A percentile compares a stretch with the other conserved stretches of the same genome.
phyloP scores from a whole-genome alignment of 2,113 vertebrate species.

The Mohoua ochrocephala region DNA sequence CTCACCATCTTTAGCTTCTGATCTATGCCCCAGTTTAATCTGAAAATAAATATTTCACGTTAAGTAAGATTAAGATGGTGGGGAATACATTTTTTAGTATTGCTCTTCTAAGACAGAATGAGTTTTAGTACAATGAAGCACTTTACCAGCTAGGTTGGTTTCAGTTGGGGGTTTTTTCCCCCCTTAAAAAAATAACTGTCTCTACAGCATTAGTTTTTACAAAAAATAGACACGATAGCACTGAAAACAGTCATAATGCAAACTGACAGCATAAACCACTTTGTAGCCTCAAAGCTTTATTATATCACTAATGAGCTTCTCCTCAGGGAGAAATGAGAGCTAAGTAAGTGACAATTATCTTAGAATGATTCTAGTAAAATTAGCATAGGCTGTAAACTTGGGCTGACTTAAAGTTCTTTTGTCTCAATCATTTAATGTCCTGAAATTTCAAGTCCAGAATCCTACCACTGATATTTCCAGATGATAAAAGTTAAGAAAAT shows the following conservation, averaged over 20 bases:
- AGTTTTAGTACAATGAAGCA: neutral
- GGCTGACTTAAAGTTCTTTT: neutral
- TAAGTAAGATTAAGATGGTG: neutral
- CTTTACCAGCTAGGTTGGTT: neutral
- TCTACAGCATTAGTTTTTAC: neutral
- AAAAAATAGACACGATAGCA: neutral
- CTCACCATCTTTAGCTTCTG: constrained; percentile 97
- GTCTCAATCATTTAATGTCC: neutral
- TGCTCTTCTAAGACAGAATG: neutral
- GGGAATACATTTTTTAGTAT: neutral
- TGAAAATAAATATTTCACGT: constrained; percentile 41
- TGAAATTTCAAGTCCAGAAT: neutral
- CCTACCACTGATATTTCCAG: neutral
- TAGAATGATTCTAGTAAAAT: neutral
- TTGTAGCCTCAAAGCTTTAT: neutral
- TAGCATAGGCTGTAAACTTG: neutral
- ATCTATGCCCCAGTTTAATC: constrained; percentile 97
- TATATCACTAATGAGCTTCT: neutral
- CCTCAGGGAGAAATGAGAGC: neutral
- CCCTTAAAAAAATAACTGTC: neutral
- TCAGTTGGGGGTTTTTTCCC: rapidly evolving
- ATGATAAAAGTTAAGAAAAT: neutral
- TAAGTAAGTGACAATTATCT: neutral
- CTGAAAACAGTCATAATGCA: neutral
- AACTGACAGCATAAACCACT: neutral